phyloP scores from a whole-genome alignment of 2,113 vertebrate species.

The Scartelaos histophorus region DNA sequence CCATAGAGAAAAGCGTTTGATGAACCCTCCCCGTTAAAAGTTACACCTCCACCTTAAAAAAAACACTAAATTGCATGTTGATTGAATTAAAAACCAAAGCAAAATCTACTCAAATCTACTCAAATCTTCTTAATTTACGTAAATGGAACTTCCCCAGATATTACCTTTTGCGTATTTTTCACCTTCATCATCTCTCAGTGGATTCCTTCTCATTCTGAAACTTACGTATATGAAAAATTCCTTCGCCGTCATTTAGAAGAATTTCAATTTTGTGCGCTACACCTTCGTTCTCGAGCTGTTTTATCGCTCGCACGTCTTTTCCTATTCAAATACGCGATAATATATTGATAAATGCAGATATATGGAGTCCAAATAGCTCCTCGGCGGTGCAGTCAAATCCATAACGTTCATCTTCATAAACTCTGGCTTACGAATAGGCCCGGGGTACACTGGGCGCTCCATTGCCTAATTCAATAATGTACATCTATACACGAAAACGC shows the following conservation, averaged over 20 bases:
- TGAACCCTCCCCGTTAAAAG: too few species aligned
- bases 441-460: conserved; percentile 58
- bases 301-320: not conserved
- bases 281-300: not conserved
- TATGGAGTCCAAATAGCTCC: conserved; percentile 30
- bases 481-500: conserved; percentile 55
- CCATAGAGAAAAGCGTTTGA: too few species aligned
- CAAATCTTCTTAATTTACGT: too few species aligned
- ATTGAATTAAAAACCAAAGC: too few species aligned
- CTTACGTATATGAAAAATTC: too few species aligned
- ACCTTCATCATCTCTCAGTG: too few species aligned
- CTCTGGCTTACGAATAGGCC: conserved; percentile 59
- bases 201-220: not conserved
- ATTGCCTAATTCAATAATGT: conserved; percentile 79
- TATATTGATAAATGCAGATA: conserved; percentile 36
- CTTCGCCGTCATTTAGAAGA: not conserved
- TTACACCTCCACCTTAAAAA: too few species aligned
- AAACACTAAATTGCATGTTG: too few species aligned
- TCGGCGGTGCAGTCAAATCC: conserved; percentile 51
- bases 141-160: too few species aligned
- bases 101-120: too few species aligned
- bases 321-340: conserved; percentile 28
- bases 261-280: not conserved
- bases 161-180: too few species aligned
- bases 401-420: conserved; percentile 70